Conservation (phyloP, 2,888 invertebrate species). For the Drosophila mimica region DNA sequence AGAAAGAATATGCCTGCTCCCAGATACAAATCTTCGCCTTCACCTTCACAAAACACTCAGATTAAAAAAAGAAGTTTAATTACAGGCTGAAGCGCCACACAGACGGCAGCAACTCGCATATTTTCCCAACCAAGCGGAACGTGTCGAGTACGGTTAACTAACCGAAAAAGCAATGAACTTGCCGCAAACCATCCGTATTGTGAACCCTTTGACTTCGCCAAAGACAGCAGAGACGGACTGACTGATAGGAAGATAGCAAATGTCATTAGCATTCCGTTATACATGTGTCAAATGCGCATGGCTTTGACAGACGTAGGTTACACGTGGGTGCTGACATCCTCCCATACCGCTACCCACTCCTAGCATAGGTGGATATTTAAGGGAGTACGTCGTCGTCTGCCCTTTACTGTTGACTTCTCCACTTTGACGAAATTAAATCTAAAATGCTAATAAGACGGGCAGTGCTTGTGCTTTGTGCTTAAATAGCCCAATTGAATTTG, state of each 20-base stretch:
- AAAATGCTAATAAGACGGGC: slow-evolving; percentile 71
- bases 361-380: background rate
- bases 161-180: slow-evolving; percentile 67
- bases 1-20: slow-evolving; percentile 1
- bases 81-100: slow-evolving; percentile 53
- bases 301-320: slow-evolving; percentile 46
- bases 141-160: slow-evolving; percentile 77
- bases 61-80: slow-evolving; percentile 70
- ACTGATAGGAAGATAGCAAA: slow-evolving; percentile 59
- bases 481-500: slow-evolving; percentile 61
- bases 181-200: slow-evolving; percentile 24
- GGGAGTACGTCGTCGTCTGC: slow-evolving; percentile 19
- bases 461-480: slow-evolving; percentile 48
- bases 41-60: slow-evolving; percentile 43
- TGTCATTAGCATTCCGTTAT: slow-evolving; percentile 68
- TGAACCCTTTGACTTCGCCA: slow-evolving; percentile 69
- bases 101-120: slow-evolving; percentile 55
- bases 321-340: slow-evolving; percentile 35
- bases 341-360: background rate
- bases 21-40: slow-evolving; percentile 50
- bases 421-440: slow-evolving; percentile 75
- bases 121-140: slow-evolving; percentile 70
- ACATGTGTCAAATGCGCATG: slow-evolving; percentile 47
- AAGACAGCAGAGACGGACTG: slow-evolving; percentile 34
- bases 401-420: slow-evolving; percentile 67